Base-by-base conservation (phyloP, 2,113 vertebrate species). In the Electrona antarctica region DNA sequence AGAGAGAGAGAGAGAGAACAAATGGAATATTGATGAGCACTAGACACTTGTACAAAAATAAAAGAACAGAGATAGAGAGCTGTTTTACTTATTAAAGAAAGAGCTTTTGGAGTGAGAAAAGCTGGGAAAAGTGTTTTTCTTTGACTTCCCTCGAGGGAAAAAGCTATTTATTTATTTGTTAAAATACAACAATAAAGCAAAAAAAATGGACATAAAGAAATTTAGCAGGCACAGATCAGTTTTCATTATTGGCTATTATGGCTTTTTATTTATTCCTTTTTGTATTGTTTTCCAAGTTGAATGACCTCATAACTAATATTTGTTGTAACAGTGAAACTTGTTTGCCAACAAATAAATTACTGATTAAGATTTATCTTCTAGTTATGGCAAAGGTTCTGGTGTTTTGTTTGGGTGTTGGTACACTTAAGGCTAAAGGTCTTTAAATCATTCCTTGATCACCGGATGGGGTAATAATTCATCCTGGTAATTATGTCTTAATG, bases 261-360 rank as follows among this genome's bases (percentile, higher is more conserved):
- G 84, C 85, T 94, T 82, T 93, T 95, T 96, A 95, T 96, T 96
- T 94, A 94, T 97, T 95, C 91, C 88, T 83, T 94, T 95, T 95
- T 95, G 92, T 96, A 95, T 84, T 51, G 93, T 91, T 95, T 94
- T 92, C 90, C 91, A 83, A 94, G 92, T 91, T 94, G 91, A 94
- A 95, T 94, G 94, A 95, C 94, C 94, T 94, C 95, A 95, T 95
- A 93, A 95, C 94, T 95, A 95, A 96, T 96, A 96, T 95, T 95
- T 96, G 96, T 97, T 98, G 96, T 97, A 95, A 95, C 95, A 95
- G 96, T 97, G 95, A 94, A 95, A 95, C 92, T 95, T 96, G 95
- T 97, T 96, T 96, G 94, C 95, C 94, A 95, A 96, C 94, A 95
- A 97, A 96, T 96, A 96, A 97, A 97, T 94, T 92, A 93, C 94